Evolutionary conservation across 2,113 vertebrate species (phyloP).

Genomic region (Cercopithecus mona): DNA sequence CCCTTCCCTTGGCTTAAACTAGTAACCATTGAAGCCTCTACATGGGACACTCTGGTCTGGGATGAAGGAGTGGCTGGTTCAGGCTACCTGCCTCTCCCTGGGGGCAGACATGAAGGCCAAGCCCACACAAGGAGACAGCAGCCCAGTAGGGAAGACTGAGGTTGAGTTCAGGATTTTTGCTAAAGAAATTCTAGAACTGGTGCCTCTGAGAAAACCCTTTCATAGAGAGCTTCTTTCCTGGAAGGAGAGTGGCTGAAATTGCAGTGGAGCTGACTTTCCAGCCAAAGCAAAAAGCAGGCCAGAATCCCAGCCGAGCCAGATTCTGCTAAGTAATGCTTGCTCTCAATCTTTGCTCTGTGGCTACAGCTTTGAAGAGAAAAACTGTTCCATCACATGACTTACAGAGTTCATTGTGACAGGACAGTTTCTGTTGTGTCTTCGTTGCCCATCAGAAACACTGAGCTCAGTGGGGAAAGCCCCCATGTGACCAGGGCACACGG

Average conservation of each 20-base stretch:
- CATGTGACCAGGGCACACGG: conserved; percentile 63
- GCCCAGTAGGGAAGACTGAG: neutral
- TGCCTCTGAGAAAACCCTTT: conserved; percentile 15
- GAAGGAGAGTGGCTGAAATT: neutral
- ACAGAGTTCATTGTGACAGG: conserved; percentile 54
- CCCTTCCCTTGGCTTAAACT: neutral
- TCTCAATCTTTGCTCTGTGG: conserved; percentile 58
- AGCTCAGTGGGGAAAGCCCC: conserved; percentile 69
- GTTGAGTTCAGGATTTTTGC: neutral
- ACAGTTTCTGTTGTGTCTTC: conserved; percentile 75
- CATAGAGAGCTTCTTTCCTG: conserved; percentile 31
- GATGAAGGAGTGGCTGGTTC: neutral
- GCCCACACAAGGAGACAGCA: accelerated
- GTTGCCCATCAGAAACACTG: conserved; percentile 28
- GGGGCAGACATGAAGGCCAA: neutral
- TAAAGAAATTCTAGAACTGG: neutral
- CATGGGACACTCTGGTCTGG: neutral
- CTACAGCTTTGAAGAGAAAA: conserved; percentile 58
- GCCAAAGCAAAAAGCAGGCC: neutral
- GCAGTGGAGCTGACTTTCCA: neutral
- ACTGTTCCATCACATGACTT: conserved; percentile 66
- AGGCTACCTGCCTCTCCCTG: neutral
- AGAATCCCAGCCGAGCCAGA: neutral
- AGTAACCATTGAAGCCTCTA: neutral
- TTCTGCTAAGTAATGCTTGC: conserved; percentile 20